phyloP scores from a whole-genome alignment of 2,797 vertebrate genomes.

The Cynodonichthys magdalenae region DNA sequence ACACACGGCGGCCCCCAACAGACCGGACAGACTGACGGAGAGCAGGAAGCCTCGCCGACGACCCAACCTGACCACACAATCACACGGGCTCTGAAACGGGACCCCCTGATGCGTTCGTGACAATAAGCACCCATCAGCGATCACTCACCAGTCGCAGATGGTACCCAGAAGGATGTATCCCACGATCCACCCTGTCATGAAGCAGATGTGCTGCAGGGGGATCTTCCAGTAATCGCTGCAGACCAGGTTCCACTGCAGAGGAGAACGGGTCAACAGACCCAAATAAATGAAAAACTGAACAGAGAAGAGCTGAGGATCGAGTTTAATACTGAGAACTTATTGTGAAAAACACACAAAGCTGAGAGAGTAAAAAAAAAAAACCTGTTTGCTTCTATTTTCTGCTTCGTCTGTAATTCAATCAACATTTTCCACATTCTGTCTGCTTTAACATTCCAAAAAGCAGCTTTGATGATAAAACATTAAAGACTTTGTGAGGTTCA shows the following conservation, averaged over 20 bases:
- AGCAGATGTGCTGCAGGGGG: constrained; percentile 85
- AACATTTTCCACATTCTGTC: no score
- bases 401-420: no score
- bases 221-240: constrained; percentile 87
- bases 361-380: no score
- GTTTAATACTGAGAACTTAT: no score
- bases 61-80: constrained; percentile 81
- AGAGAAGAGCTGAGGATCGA: no score
- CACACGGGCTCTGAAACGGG: not conserved
- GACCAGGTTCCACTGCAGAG: constrained; percentile 87
- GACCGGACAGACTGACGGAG: constrained; percentile 79
- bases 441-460: no score
- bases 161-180: constrained; percentile 85
- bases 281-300: not conserved
- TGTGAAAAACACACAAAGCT: no score
- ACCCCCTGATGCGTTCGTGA: no score
- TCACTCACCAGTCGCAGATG: constrained; percentile 85
- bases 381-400: no score
- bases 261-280: not conserved
- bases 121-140: no score
- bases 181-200: constrained; percentile 86
- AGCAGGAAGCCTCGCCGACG: constrained; percentile 81
- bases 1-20: constrained; percentile 79
- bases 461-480: no score
- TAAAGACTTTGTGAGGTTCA: no score